Evolutionary conservation across 2,113 vertebrate species (phyloP), one percentile per base, ranked within the genome.

Genomic region (Tenrec ecaudatus): DNA sequence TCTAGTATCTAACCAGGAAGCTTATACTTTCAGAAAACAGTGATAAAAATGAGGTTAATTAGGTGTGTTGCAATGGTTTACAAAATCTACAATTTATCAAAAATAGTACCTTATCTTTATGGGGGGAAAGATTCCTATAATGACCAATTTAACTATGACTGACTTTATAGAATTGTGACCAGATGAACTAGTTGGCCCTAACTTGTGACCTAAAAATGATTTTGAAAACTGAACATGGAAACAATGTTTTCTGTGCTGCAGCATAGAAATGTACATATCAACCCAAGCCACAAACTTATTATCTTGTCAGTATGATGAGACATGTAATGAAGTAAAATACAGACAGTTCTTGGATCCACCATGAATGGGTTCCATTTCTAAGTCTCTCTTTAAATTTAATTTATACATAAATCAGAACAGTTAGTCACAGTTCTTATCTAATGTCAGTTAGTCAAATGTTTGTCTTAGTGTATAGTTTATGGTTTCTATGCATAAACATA

Each of bases 41-140:
- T 80, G 58, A 92, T 82, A 77, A 86, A 93, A 93, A 84, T 82
- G n/a, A 95, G 62, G 68, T 75, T 93, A 94, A 86, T 94, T 95
- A 90, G 60, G 40, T 90, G 2, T 57, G 17, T 25, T 78, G 1
- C 20, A 23, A 53, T 68, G 29, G 43, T 76, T 95, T 93, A 93
- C 64, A 93, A 93, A 91, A 85, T 89, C 47, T 23, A 77, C 25
- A 10, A 76, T 60, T 92, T 87, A 71, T 79, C 85, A 77, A 75
- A 16, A 78, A 38, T 57, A 88, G 69, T 53, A 76, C 19, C 86
- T 88, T 17, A 84, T 75, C 60, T 15, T 83, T 82, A 73, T 77
- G 40, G 78, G n/a, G 47, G 40, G 83, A 84, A 89, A 82, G 22
- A 93, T 31, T 36, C 25, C 69, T 89, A 82, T 31, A 82, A 53